These are phyloP conservation scores for Darevskia mixta DNA, from an alignment of 2,797 vertebrate species.

Conservation along the genomic window DNA sequence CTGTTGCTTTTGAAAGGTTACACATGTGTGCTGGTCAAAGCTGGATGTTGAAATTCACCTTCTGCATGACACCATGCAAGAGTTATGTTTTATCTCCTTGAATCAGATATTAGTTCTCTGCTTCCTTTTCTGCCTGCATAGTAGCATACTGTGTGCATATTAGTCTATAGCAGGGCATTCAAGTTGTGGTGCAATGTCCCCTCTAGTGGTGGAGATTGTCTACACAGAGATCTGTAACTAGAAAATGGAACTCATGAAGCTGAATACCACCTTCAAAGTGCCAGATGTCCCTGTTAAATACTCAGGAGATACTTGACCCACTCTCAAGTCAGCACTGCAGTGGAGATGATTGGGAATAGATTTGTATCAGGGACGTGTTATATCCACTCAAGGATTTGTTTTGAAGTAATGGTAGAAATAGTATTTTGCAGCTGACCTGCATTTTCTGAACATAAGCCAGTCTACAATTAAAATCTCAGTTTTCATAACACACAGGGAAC, in stretches of 20 bases:
- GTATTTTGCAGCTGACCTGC: background rate
- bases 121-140: background rate
- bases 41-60: background rate
- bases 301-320: background rate
- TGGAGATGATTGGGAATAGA: too few species aligned
- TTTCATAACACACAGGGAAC: background rate
- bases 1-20: background rate
- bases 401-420: background rate
- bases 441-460: background rate
- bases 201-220: background rate
- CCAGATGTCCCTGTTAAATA: background rate
- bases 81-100: constrained; percentile 11
- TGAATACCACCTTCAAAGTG: background rate
- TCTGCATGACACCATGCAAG: background rate
- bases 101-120: background rate
- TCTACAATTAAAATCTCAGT: background rate
- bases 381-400: background rate
- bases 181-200: background rate
- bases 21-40: background rate
- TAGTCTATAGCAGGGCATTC: background rate
- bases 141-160: background rate
- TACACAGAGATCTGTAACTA: background rate
- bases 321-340: background rate
- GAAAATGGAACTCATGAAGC: background rate
- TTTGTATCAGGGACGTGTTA: background rate